These are phyloP conservation scores for Fratercula arctica DNA, from an alignment of 2,797 vertebrate species.

Conservation along the genomic window DNA sequence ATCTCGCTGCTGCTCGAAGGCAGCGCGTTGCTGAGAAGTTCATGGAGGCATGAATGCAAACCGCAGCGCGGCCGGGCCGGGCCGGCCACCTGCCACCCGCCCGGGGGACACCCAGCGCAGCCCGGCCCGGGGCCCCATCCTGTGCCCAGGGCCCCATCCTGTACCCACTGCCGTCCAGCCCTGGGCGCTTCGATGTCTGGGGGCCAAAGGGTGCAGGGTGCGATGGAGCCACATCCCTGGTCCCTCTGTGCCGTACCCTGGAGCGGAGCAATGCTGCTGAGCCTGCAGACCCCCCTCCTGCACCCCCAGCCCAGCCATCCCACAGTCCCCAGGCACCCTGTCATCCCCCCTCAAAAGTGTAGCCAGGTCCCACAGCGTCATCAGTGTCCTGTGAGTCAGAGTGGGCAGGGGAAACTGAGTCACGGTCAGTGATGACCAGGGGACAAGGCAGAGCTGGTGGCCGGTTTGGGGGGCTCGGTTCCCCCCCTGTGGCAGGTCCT, in stretches of 20 bases:
- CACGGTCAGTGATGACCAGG: fast-evolving
- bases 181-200: neutral
- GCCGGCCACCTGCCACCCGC: neutral
- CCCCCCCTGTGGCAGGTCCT: fast-evolving
- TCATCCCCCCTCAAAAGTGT: fast-evolving
- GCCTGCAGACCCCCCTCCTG: neutral
- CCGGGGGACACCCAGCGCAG: neutral
- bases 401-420: neutral
- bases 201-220: fast-evolving
- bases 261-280: fast-evolving
- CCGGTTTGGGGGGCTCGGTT: neutral
- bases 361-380: neutral
- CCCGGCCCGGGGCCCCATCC: neutral
- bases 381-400: neutral
- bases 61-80: neutral
- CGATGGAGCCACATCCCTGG: neutral
- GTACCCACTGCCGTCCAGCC: neutral
- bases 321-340: fast-evolving
- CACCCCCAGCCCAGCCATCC: neutral
- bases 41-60: neutral
- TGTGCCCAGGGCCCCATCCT: neutral
- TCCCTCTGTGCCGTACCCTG: fast-evolving
- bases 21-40: neutral
- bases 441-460: neutral
- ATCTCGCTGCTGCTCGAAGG: conserved; percentile 51